Percentiles rank a stretch among this genome's conserved stretches.
Evolutionary conservation across 2,888 invertebrate genomes (phyloP).

Genomic region (Nomada lathburiana): DNA sequence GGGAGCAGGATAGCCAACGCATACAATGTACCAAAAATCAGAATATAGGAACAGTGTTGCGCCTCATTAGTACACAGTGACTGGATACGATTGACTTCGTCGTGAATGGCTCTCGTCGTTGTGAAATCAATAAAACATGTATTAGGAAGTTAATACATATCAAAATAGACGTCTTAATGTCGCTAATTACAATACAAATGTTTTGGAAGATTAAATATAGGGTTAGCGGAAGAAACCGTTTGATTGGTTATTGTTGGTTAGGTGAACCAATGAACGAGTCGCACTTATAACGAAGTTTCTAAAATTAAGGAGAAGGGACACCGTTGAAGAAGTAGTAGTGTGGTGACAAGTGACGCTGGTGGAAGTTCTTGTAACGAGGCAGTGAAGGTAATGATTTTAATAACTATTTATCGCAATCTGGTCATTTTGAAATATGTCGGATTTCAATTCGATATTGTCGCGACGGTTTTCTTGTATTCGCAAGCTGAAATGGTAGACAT

Average conservation of each 20-base stretch:
- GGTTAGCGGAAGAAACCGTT: too few species aligned
- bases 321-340: too few species aligned
- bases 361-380: not conserved
- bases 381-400: not conserved
- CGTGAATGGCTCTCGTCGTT: not conserved
- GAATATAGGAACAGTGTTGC: not conserved
- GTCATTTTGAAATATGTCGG: not conserved
- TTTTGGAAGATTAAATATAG: too few species aligned
- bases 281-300: not conserved
- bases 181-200: too few species aligned
- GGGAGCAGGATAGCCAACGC: not conserved
- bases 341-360: too few species aligned
- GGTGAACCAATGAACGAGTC: not conserved
- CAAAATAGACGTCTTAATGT: too few species aligned
- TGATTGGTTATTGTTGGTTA: not conserved
- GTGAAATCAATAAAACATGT: not conserved
- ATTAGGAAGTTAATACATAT: not conserved
- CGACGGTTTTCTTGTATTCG: not conserved
- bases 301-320: not conserved
- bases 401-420: not conserved
- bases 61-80: not conserved
- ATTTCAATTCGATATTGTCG: slow-evolving; percentile 29
- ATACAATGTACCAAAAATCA: not conserved
- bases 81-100: not conserved
- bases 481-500: not conserved